Evolutionary conservation across 2,888 invertebrate genomes (phyloP).

Genomic region (Cataglyphis rosenhaueri): DNA sequence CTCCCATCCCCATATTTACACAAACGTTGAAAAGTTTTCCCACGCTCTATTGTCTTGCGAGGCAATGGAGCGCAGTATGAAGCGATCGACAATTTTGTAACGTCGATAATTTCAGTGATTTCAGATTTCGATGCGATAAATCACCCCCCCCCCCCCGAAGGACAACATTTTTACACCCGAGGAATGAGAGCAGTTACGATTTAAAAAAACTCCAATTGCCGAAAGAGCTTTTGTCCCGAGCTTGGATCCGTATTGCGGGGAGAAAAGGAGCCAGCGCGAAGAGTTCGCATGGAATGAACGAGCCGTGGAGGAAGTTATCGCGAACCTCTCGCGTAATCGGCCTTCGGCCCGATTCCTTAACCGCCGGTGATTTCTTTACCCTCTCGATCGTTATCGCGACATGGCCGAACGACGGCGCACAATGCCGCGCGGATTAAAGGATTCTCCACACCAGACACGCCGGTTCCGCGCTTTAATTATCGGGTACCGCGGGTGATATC

Average conservation of each 20-base stretch:
- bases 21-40: conserved; percentile 41
- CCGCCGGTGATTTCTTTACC: conserved; percentile 72
- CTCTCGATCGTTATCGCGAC: conserved; percentile 75
- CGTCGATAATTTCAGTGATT: conserved; percentile 4
- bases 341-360: conserved; percentile 68
- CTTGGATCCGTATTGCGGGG: conserved; percentile 20
- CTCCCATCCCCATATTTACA: conserved; percentile 6
- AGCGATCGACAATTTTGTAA: not conserved
- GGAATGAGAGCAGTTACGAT: not conserved
- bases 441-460: conserved; percentile 63
- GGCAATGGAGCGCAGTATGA: not conserved
- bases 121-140: not conserved
- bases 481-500: conserved; percentile 36
- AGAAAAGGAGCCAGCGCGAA: conserved; percentile 29
- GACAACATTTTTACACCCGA: not conserved
- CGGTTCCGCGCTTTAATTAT: conserved; percentile 55
- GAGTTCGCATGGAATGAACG: conserved; percentile 20
- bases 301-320: conserved; percentile 71
- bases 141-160: not conserved
- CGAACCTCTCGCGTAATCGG: conserved; percentile 72
- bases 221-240: conserved; percentile 43
- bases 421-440: conserved; percentile 57
- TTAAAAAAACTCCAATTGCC: not conserved
- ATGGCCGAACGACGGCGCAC: conserved; percentile 60
- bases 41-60: conserved; percentile 33